Evolutionary conservation across 2,888 invertebrate genomes (phyloP).

Genomic region (Andrena chrysosceles): DNA sequence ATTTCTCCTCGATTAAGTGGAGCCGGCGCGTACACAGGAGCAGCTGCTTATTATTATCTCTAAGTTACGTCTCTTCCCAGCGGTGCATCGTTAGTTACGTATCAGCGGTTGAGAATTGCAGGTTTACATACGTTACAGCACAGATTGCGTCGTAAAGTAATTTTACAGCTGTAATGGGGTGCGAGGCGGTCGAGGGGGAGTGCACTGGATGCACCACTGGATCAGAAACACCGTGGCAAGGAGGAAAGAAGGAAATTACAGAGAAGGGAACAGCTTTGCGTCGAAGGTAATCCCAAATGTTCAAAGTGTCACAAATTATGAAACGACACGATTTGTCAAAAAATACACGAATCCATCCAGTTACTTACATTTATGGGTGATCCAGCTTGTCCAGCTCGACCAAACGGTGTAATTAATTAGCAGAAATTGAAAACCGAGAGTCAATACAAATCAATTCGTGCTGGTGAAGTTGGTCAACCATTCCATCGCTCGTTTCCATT

Average conservation of each 20-base stretch:
- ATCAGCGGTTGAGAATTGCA: slow-evolving; percentile 40
- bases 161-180: slow-evolving; percentile 16
- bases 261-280: neutral
- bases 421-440: neutral
- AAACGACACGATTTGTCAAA: no score
- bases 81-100: slow-evolving; percentile 41
- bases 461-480: slow-evolving; percentile 6
- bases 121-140: slow-evolving; percentile 29
- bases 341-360: no score
- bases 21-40: neutral
- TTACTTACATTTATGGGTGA: no score
- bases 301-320: neutral
- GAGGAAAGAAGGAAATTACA: neutral
- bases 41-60: slow-evolving; percentile 49
- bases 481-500: slow-evolving; percentile 9
- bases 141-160: slow-evolving; percentile 50
- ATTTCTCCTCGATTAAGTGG: neutral
- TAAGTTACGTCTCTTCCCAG: slow-evolving; percentile 24
- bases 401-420: slow-evolving; percentile 19
- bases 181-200: neutral
- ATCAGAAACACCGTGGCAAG: neutral
- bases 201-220: slow-evolving; percentile 8
- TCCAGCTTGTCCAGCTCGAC: neutral
- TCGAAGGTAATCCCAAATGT: neutral
- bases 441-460: neutral